Percentiles rank a stretch among this genome's conserved stretches.
These are phyloP conservation scores for Dioctria rufipes DNA, from an alignment of 2,888 invertebrate genomes.

Conservation along the genomic window DNA sequence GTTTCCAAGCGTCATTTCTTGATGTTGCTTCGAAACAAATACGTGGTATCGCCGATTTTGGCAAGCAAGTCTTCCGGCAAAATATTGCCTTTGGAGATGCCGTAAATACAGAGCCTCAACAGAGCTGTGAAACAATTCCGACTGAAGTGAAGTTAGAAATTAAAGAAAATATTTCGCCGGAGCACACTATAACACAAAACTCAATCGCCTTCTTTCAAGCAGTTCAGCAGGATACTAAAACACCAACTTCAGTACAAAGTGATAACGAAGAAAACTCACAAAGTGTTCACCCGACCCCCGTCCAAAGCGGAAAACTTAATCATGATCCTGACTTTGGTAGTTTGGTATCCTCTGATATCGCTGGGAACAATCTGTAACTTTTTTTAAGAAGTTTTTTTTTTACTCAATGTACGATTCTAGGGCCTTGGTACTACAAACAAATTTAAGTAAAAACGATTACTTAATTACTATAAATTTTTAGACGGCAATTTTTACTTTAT, in stretches of 20 bases:
- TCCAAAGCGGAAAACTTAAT: not conserved
- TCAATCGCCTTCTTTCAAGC: conserved; percentile 40
- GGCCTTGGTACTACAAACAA: conserved; percentile 49
- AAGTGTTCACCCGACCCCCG: conserved; percentile 4
- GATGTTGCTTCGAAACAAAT: conserved; percentile 68
- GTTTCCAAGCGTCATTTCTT: conserved; percentile 65
- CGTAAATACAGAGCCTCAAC: conserved; percentile 60
- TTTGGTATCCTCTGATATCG: conserved; percentile 24
- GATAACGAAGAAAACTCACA: conserved; percentile 2
- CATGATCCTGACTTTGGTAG: conserved; percentile 26
- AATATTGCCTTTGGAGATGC: conserved; percentile 67
- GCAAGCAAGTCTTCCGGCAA: conserved; percentile 70
- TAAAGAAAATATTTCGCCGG: conserved; percentile 78
- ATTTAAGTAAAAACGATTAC: conserved; percentile 48
- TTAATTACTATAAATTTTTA: conserved; percentile 47
- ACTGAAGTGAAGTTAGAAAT: conserved; percentile 75
- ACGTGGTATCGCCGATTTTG: conserved; percentile 64
- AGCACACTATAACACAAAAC: conserved; percentile 72
- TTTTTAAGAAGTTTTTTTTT: conserved; percentile 36
- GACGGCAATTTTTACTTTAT: conserved; percentile 49
- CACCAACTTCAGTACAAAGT: conserved; percentile 2
- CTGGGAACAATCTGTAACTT: conserved; percentile 45
- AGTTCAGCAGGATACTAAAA: conserved; percentile 22
- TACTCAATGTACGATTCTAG: conserved; percentile 20
- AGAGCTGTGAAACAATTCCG: conserved; percentile 72